Evolutionary conservation across 30 jellyfish, hydroid and myxozoan genomes (phyloP), one percentile per base, ranked within the genome.

Genomic region (Cassiopea xamachana): DNA sequence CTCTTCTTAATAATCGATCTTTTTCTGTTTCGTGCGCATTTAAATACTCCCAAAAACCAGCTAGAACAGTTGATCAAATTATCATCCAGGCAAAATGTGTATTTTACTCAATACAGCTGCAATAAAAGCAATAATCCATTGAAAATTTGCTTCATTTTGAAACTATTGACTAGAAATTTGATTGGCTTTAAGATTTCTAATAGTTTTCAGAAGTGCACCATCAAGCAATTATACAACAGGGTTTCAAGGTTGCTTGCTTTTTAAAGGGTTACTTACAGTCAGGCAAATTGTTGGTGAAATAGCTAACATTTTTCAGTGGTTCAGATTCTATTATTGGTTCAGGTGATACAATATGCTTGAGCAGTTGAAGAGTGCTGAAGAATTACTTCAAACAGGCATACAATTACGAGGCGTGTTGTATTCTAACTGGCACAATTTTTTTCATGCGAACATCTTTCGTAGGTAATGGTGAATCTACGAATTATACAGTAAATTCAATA

Each of bases 261-360:
- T 6, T 64, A 5, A 64, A 64, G 74, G 15, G 43, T 14, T 4
- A 64, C 74, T 9, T 64, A 64, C 74, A 64, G 43, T 27, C 74
- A 64, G 74, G 74, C 15, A 64, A 27, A 4, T 5, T 64, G 43
- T 64, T 64, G 43, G 15, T 27, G 43, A 64, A 14, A 64, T 4
- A 64, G 43, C 15, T 5, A 64, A 5, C 74, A 5, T 64, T 2
- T 64, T 64, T 64, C 43, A 64, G 43, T 64, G 74, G 8, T 64
- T 64, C 19, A 64, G 15, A 64, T 64, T 64, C 43, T 2, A 64
- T 17, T 64, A 27, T 64, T 64, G 74, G 74, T 6, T 43, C 80
- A 71, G 80, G 80, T 71, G 80, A 17, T 18, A 16, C 8, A 1
- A 71, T 55, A 71, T 43, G 80, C 27, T 71, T 71, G 58, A 71